Percentiles rank a stretch among this genome's conserved stretches.
Evolutionary conservation across 2,797 vertebrate species (phyloP).

Genomic region (Simalia tracyae): DNA sequence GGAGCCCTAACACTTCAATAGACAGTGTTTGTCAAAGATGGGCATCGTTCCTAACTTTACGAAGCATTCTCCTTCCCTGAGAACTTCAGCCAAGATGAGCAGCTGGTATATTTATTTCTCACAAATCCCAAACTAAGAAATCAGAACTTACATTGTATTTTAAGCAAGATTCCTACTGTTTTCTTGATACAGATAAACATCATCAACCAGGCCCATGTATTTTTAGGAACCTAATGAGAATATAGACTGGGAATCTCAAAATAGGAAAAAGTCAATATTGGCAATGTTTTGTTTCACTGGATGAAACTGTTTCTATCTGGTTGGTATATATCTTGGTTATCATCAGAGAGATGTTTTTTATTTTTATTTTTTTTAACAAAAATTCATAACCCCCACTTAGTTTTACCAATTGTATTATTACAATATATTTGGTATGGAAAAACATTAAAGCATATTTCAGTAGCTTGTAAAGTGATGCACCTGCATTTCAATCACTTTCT

Average conservation of each 20-base stretch:
- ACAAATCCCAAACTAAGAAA: conserved; percentile 40
- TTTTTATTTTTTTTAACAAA: background rate
- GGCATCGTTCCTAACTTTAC: conserved; percentile 43
- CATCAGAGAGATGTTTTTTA: background rate
- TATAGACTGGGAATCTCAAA: background rate
- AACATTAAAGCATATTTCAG: background rate
- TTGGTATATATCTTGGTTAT: background rate
- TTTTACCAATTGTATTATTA: background rate
- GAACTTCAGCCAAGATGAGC: conserved; percentile 45
- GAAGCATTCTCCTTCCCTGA: conserved; percentile 32
- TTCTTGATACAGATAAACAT: conserved; percentile 9
- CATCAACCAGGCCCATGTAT: background rate
- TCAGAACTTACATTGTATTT: conserved; percentile 35
- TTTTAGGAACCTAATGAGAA: background rate
- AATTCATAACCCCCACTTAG: background rate
- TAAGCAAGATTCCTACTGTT: background rate
- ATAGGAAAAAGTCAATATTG: background rate
- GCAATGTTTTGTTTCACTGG: background rate
- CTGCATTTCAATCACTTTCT: background rate
- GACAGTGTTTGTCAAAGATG: conserved; percentile 39
- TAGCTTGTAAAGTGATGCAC: background rate
- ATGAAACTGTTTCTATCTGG: background rate
- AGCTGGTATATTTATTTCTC: conserved; percentile 46
- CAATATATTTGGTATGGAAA: background rate
- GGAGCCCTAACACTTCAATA: conserved; percentile 26